Percentiles rank a stretch among this genome's conserved stretches.
Evolutionary conservation across 2,888 invertebrate genomes (phyloP).

Genomic region (Cistogaster globosa): DNA sequence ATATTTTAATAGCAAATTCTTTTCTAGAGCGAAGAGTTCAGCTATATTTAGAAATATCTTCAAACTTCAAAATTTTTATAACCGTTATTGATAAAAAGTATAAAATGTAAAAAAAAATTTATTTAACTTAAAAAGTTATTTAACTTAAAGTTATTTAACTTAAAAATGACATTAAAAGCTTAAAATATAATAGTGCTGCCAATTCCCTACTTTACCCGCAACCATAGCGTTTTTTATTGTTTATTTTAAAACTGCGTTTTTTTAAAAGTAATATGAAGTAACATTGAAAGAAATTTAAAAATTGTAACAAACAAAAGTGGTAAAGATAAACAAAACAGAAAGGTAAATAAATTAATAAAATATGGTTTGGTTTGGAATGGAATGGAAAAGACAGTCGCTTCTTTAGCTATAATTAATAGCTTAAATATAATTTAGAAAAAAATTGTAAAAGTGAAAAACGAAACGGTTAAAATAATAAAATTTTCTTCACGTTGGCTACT

Average conservation of each 20-base stretch:
- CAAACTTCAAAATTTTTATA: neutral
- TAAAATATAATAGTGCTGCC: neutral
- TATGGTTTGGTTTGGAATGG: neutral
- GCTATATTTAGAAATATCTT: neutral
- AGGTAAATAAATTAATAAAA: neutral
- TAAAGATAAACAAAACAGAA: neutral
- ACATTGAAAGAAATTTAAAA: neutral
- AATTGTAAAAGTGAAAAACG: neutral
- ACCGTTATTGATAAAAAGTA: conserved; percentile 5
- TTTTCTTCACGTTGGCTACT: neutral
- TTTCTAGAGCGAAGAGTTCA: neutral
- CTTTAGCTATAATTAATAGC: neutral
- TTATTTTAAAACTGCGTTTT: neutral
- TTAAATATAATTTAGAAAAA: conserved; percentile 2
- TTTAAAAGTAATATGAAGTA: neutral
- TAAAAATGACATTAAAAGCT: conserved; percentile 7
- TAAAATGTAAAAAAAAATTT: neutral
- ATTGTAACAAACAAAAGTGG: neutral
- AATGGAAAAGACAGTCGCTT: neutral
- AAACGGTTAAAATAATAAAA: neutral
- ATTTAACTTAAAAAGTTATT: too few relatives aligned
- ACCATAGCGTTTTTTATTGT: neutral
- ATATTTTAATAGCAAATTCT: too few relatives aligned
- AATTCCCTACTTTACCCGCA: neutral
- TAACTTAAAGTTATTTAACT: neutral